phyloP scores from a whole-genome alignment of 2,797 vertebrate genomes.

The Fundulus diaphanus region DNA sequence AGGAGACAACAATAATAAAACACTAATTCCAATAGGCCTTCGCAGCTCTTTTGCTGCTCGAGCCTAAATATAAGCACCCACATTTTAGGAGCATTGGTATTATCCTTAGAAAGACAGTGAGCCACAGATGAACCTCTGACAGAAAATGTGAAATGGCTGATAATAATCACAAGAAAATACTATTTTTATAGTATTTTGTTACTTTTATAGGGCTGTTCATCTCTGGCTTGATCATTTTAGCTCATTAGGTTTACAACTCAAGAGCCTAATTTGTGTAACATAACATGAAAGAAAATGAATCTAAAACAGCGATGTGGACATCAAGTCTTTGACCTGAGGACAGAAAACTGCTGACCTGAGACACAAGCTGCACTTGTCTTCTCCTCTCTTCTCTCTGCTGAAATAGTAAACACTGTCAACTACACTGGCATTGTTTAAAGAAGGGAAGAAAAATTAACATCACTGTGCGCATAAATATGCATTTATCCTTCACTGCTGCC shows the following conservation, averaged over 20 bases:
- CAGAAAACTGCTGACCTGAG: slow-evolving; percentile 87
- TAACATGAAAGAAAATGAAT: slow-evolving; percentile 73
- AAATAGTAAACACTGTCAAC: slow-evolving; percentile 87
- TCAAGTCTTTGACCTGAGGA: slow-evolving; percentile 81
- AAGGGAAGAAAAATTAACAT: slow-evolving; percentile 54
- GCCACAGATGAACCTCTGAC: slow-evolving; percentile 72
- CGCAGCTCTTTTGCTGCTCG: not conserved
- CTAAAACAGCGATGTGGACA: slow-evolving; percentile 77
- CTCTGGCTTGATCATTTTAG: slow-evolving; percentile 70
- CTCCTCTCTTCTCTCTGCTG: slow-evolving; percentile 90
- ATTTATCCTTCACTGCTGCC: slow-evolving; percentile 36
- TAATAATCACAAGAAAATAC: slow-evolving; percentile 31
- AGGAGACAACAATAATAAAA: too few species aligned
- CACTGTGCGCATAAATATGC: slow-evolving; percentile 29
- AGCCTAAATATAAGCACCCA: slow-evolving; percentile 39
- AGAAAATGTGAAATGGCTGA: slow-evolving; percentile 32
- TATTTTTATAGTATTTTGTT: slow-evolving; percentile 15
- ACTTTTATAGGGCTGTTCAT: slow-evolving; percentile 40
- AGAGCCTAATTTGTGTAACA: slow-evolving; percentile 75
- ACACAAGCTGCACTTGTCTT: slow-evolving; percentile 88
- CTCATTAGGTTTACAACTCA: slow-evolving; percentile 65
- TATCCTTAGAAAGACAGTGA: slow-evolving; percentile 67
- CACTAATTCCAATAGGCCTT: too few species aligned
- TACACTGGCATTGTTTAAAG: slow-evolving; percentile 74
- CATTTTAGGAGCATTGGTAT: slow-evolving; percentile 69